phyloP scores from a whole-genome alignment of 2,113 vertebrate species.

The Oenanthe oenanthe region DNA sequence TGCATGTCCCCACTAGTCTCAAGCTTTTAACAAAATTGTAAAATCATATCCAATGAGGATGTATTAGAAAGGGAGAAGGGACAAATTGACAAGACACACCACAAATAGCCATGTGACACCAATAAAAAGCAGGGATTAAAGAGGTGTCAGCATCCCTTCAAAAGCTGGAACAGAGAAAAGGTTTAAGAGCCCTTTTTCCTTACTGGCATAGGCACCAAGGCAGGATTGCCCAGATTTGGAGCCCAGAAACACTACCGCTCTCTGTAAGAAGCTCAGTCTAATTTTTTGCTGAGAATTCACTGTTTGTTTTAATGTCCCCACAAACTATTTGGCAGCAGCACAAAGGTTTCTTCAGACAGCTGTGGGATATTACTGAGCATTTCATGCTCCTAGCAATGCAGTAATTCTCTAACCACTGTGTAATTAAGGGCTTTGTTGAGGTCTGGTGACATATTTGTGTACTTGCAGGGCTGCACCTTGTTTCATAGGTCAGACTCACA shows the following conservation, averaged over 20 bases:
- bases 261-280: neutral
- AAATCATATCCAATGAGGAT: neutral
- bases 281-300: constrained; percentile 24
- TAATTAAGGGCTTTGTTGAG: constrained; percentile 49
- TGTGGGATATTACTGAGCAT: constrained; percentile 17
- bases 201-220: neutral
- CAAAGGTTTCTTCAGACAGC: constrained; percentile 41
- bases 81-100: neutral
- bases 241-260: neutral
- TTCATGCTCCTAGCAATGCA: constrained; percentile 22
- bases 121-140: neutral
- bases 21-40: neutral
- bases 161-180: neutral
- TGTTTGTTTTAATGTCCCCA: constrained; percentile 35
- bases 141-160: neutral
- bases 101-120: neutral
- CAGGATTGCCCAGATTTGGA: neutral
- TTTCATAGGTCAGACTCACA: neutral
- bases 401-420: constrained; percentile 19
- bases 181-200: neutral
- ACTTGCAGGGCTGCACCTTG: constrained; percentile 2
- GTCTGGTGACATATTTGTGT: neutral
- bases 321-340: constrained; percentile 41
- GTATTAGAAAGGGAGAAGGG: neutral
- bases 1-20: neutral